phyloP scores from a whole-genome alignment of 2,888 invertebrate species.

The Hypena proboscidalis region DNA sequence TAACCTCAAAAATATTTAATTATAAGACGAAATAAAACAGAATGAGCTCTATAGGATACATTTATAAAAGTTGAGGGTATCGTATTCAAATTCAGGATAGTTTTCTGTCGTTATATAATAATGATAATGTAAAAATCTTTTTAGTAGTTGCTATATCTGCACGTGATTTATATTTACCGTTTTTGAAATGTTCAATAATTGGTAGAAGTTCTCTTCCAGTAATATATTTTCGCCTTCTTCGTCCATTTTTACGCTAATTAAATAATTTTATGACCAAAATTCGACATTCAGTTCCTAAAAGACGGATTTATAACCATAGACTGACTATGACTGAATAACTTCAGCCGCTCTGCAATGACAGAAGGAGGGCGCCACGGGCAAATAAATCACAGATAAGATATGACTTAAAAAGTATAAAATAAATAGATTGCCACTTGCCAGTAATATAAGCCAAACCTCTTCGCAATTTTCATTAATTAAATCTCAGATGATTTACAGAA shows the following conservation, averaged over 20 bases:
- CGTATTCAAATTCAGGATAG: constrained; percentile 8
- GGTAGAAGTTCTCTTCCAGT: constrained; percentile 94
- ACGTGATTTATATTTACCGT: constrained; percentile 87
- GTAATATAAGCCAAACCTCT: no score
- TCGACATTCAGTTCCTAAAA: constrained; percentile 34
- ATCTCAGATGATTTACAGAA: no score
- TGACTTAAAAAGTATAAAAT: not conserved
- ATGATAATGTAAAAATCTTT: constrained; percentile 52
- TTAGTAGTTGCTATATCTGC: constrained; percentile 46
- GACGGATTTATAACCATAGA: no score
- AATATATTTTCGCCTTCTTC: constrained; percentile 88
- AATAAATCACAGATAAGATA: constrained; percentile 23
- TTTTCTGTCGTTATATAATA: constrained; percentile 52
- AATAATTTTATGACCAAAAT: constrained; percentile 40
- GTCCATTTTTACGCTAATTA: constrained; percentile 80
- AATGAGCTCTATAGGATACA: no score
- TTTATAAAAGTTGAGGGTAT: no score
- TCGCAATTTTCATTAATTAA: not conserved
- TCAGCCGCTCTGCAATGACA: constrained; percentile 52
- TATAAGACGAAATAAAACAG: constrained; percentile 5
- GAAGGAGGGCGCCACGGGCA: constrained; percentile 32
- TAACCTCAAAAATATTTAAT: constrained; percentile 49
- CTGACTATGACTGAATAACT: no score
- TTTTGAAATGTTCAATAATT: constrained; percentile 93
- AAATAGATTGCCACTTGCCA: constrained; percentile 10